Percentiles rank a stretch among this genome's conserved stretches.
Conservation (phyloP, 2,113 vertebrate genomes). For the Perca schrenkii region DNA sequence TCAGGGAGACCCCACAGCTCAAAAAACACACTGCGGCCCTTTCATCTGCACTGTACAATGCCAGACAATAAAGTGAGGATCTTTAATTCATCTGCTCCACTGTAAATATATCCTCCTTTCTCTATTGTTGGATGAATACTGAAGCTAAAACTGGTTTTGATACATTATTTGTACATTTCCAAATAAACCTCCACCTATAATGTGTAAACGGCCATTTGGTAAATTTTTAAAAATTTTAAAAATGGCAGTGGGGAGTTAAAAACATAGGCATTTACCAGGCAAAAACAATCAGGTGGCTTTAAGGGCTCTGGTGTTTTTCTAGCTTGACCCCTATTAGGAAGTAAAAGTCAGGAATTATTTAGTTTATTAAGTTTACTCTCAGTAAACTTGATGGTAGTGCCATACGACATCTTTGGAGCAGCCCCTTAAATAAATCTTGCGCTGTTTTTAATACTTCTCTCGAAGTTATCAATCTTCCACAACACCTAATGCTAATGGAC, state of each 20-base stretch:
- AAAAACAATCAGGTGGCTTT: background rate
- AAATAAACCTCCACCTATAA: background rate
- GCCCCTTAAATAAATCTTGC: background rate
- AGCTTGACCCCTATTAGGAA: background rate
- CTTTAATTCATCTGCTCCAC: conserved; percentile 44
- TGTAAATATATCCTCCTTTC: conserved; percentile 31
- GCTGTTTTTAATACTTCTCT: background rate
- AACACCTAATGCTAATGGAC: conserved; percentile 49
- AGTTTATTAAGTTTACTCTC: background rate
- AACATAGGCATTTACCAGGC: background rate
- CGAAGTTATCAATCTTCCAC: conserved; percentile 23
- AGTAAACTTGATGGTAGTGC: background rate
- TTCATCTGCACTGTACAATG: conserved; percentile 60
- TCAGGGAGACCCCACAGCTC: conserved; percentile 48
- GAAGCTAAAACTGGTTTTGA: conserved; percentile 18
- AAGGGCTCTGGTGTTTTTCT: background rate
- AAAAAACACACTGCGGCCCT: conserved; percentile 57
- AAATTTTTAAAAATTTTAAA: background rate
- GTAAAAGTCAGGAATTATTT: background rate
- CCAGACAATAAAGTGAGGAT: conserved; percentile 50
- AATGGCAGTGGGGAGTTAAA: background rate
- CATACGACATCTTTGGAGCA: background rate
- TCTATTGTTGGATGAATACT: conserved; percentile 23
- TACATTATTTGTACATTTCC: background rate
- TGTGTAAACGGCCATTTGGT: background rate